Base-by-base conservation (phyloP, 2,888 invertebrate species). In the Kuschelorhynchus macadamiae region DNA sequence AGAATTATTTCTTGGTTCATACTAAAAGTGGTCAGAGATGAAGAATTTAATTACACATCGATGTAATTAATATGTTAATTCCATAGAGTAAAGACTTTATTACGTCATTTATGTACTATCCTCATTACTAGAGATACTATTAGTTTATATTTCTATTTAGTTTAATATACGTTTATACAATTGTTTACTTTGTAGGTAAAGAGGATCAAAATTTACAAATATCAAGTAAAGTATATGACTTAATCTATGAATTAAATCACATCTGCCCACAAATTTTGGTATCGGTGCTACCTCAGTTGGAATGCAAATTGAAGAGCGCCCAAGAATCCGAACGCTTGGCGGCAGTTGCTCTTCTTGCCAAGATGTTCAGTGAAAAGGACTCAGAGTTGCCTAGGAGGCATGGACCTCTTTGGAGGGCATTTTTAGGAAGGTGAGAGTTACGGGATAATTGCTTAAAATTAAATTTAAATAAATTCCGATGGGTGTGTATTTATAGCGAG, bases 311-410 rank as follows among this genome's bases (percentile, higher is more conserved):
- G 30, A 95, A 97, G 84, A 97, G 97, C 52, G 91, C 94, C 11
- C 92, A 93, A 75, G 96, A 97, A 82, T 88, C 88, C 67, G 98
- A 98, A 82, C 86, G 98, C 71, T 87, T 97, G 69, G 91, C 91
- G 68, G 96, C 96, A 0, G 95, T 96, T 1, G 92, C 95, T 0
- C 83, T 98, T 42, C 85, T 98, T 46, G 96, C 97, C 0, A 89
- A 96, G 79, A 97, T 98, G 97, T 98, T 98, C 84, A 96, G 97
- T 0, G 97, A 97, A 81, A 94, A 93, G 71, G 93, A 94, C 67
- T 97, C 97, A 0, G 91, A 91, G 67, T 86, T 98, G 11, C 96
- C 97, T 1, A 90, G 91, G 72, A 92, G 94, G 78, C 95, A 97
- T 81, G 89, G 89, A 1, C 89, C 91, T n/a, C 83, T 98, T 50